Percentiles rank a stretch among this genome's conserved stretches.
Evolutionary conservation across 2,113 vertebrate species (phyloP).

Genomic region (Bucco capensis): DNA sequence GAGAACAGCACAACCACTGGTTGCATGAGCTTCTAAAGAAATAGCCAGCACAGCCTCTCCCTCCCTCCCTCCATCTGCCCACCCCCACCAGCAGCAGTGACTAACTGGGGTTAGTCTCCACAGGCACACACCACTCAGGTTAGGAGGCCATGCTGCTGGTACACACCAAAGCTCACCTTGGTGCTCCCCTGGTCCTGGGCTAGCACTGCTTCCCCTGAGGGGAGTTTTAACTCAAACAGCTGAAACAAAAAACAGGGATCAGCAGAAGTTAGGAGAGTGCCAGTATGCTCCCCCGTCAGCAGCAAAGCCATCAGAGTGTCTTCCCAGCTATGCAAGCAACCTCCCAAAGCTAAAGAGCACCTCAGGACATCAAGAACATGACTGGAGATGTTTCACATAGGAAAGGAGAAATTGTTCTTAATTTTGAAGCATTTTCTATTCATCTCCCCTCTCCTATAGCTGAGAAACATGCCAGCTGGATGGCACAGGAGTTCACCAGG

Average conservation of each 20-base stretch:
- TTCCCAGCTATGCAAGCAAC: background rate
- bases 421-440: background rate
- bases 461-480: background rate
- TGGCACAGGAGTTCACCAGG: background rate
- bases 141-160: background rate
- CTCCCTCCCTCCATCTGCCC: background rate
- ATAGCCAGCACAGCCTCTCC: background rate
- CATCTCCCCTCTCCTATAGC: background rate
- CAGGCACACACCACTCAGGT: accelerated
- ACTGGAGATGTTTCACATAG: background rate
- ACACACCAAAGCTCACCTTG: constrained; percentile 13
- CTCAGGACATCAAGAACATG: accelerated
- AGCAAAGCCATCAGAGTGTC: background rate
- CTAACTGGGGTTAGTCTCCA: background rate
- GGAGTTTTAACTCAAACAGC: background rate
- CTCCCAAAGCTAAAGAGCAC: background rate
- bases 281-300: background rate
- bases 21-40: background rate
- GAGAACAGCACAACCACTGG: accelerated
- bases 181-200: background rate
- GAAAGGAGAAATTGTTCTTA: background rate
- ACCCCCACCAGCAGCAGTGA: background rate
- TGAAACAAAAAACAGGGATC: background rate
- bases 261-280: background rate
- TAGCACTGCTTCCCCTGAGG: background rate